phyloP scores from a whole-genome alignment of 1,140 invertebrate species.

The Drosophila chauvacae region DNA sequence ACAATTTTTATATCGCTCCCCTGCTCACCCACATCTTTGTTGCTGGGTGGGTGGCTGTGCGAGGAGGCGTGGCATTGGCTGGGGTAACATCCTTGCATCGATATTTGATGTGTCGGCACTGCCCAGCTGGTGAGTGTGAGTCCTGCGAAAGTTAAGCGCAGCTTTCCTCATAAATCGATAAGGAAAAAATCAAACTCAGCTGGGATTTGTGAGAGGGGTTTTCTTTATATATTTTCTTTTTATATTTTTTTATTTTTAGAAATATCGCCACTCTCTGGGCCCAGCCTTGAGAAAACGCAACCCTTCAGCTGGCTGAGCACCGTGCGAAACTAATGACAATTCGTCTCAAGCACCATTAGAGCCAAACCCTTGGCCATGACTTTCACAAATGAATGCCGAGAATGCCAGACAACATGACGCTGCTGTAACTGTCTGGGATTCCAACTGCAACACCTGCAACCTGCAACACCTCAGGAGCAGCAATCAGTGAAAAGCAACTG shows the following conservation, averaged over 20 bases:
- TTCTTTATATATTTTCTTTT: neutral
- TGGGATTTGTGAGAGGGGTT: conserved; percentile 10
- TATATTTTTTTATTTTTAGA: neutral
- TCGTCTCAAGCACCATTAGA: conserved; percentile 75
- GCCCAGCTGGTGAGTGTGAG: conserved; percentile 45
- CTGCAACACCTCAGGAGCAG: conserved; percentile 11
- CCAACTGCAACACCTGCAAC: conserved; percentile 58
- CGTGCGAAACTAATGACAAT: conserved; percentile 78
- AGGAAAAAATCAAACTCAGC: conserved; percentile 17
- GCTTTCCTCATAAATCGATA: conserved; percentile 78
- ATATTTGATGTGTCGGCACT: conserved; percentile 72
- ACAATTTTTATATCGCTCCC: conserved; percentile 74
- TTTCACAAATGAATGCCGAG: conserved; percentile 53
- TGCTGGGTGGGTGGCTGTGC: conserved; percentile 22
- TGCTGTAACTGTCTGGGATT: conserved; percentile 37
- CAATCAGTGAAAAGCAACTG: conserved; percentile 19
- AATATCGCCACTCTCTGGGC: conserved; percentile 25
- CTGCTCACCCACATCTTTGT: conserved; percentile 41
- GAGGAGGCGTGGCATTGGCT: conserved; percentile 60
- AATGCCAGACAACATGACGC: conserved; percentile 72
- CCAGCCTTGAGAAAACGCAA: conserved; percentile 54
- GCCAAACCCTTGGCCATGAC: conserved; percentile 54
- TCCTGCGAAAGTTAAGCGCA: conserved; percentile 62
- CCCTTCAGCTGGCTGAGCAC: conserved; percentile 54
- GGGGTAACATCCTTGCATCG: conserved; percentile 59